Evolutionary conservation across 2,797 vertebrate genomes (phyloP), one percentile per base, ranked within the genome.

Genomic region (Poliocrania exsul): DNA sequence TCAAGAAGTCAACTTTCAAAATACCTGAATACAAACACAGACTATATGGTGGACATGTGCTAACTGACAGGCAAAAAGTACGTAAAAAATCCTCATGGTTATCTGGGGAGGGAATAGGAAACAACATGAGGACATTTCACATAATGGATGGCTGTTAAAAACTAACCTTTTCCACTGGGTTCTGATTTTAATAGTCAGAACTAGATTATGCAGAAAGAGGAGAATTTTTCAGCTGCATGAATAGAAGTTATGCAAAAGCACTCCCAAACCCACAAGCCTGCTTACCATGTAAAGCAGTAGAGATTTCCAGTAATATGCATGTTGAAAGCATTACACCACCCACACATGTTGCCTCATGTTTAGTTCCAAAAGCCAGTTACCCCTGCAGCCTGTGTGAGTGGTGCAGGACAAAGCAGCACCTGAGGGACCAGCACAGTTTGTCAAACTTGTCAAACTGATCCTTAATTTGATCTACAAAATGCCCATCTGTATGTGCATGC

Each of bases 271-370:
- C 47, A 37, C 61, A 69, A 31, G 47, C 33, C 35, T 4, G 4
- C 29, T 69, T 53, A 62, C n/a, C 29, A 4, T 0, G 8, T 6
- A 79, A 37, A 84, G 70, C 69, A 54, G 46, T 1, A 4, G 7
- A 70, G 19, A 51, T 49, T 6, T 77, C 56, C 61, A 70, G 6
- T 38, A 60, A 47, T 4, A 19, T 2, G 0, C 29, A 15, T 29
- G 49, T 15, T 50, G 82, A 72, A 90, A 86, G 70, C 44, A 51
- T 66, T 54, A 79, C 46, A 71, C 57, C n/a, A 90, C 62, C n/a
- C 33, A 35, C 62, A 33, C 5, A 0, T 17, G 0, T 21, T 38
- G n/a, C 35, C 71, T 60, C 2, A 4, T 2, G 1, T 33, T 85
- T 49, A 31, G 24, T 61, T 64, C 82, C 1, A 5, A 46, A 65